Base-by-base conservation (phyloP, 2,888 invertebrate genomes). In the Andrena dorsata region DNA sequence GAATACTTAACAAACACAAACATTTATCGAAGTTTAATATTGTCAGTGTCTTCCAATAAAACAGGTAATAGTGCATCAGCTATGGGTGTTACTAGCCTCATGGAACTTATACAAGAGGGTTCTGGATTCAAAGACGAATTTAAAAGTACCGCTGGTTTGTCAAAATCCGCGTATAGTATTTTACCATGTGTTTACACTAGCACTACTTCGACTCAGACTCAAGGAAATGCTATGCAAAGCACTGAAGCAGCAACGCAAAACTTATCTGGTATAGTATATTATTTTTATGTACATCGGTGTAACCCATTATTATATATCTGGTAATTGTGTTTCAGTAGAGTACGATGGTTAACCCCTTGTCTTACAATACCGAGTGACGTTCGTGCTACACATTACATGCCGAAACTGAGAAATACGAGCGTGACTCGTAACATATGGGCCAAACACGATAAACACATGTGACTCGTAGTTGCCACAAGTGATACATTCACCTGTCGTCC, bases 91-190 rank as follows among this genome's bases (percentile, higher is more conserved):
- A 94, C 94, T 68, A 97, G 96, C 87, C 95, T 97, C 74, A 95
- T 96, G 90, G 96, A 97, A 89, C 95, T 97, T 82, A 96, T 98
- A 87, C 96, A 96, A 90, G 97, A 97, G 94, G 98, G 97, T 26
- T 96, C 97, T 1, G 96, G 96, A 0, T 97, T 97, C 91, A 95
- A 96, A 85, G 97, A 97, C 90, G 96, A 97, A 86, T 96, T 97
- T 89, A 96, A 96, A 92, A 96, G 96, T 87, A 96, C 95, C 73
- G 96, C 96, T 8, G 97, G 97, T 16, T 94, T 97, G 26, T 96
- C 97, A 0, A 97, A 96, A 92, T 96, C 96, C 1, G 96, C 96
- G 0, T 97, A 97, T 89, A 96, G 96, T 89, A 96, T 97, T 90
- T 94, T 97, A 90, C 97, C 97, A 0, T 96, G 96, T 93, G 95